Base-by-base conservation (phyloP, 2,888 invertebrate species). In the Eristalinus aeneus region DNA sequence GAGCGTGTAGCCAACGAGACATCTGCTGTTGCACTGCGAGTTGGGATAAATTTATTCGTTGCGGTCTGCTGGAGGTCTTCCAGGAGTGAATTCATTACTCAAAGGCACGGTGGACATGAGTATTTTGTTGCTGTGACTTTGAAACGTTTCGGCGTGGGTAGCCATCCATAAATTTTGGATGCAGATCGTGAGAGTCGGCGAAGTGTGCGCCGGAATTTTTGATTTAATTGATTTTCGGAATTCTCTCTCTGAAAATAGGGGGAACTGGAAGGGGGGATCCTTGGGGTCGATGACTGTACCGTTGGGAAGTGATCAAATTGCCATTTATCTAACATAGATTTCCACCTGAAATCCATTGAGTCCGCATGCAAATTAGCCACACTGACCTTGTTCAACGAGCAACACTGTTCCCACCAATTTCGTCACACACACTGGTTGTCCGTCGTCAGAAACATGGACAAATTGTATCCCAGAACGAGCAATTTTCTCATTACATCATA, bases 31-130 rank as follows among this genome's bases (percentile, higher is more conserved):
- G 65, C n/a, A 11, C 16, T 20, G 60, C 75, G 53, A 53, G 63
- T 77, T 68, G 8, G 65, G 60, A 60, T 2, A 74, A 79, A 76
- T 68, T 85, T 85, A 80, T 85, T 60, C 76, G 72, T 72, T 76
- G 63, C 72, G 85, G 80, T 85, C 81, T 81, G 81, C 16, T 68
- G 76, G 68, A 85, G 63, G 63, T 58, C 68, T 23, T 81, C 46
- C 46, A 16, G 16, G 68, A 71, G 68, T 76, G 68, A 76, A 76
- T 85, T 69, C 31, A 72, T 80, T 76, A 58, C 61, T 80, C 80
- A 72, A 75, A 71, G 71, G 56, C 67, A 72, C 72, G 56, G 58
- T 16, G 27, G 32, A 80, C 67, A 74, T 78, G 68, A 79, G 22
- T 23, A 27, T 53, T 53, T 56, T 34, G 54, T 32, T 67, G 72